Base-by-base conservation (phyloP, 2,113 vertebrate genomes). In the Sardina pilchardus region DNA sequence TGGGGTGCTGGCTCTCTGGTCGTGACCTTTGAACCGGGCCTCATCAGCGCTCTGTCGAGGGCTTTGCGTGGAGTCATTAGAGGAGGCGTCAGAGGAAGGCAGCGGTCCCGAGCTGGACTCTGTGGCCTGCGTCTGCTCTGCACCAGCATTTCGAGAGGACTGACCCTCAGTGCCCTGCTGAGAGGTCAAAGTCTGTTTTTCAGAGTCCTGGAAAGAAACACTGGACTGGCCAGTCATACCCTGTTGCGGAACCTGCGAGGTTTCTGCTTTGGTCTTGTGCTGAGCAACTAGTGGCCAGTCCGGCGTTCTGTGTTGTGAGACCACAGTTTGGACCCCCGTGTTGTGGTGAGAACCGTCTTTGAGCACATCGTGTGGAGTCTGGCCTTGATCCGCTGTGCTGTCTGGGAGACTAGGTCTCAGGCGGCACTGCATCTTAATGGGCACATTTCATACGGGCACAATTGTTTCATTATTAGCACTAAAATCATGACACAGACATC, bases 301-400 rank as follows among this genome's bases (percentile, higher is more conserved):
- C 19, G 30, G 43, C 34, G 43, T 45, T 78, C 3, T 34, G 71
- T 78, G 71, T 10, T 78, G 71, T 45, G 84, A 30, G 3, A 81
- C 47, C 36, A 36, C 45, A 85, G 24, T 85, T 81, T 85, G 80
- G 71, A 71, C 16, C 36, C 84, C 84, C 24, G 30, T 80, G 71
- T 34, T 39, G 84, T 85, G 71, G 67, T 80, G 26, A 30, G 71
- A 34, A 19, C 44, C 39, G 36, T 30, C 67, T 85, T 36, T 78
- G 14, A 75, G 81, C 8, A 36, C 86, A 0, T 81, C 45, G 6
- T 85, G 82, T 53, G 1, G 59, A 47, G 81, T 78, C 81, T 82
- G 84, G 89, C 85, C 92, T 88, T n/a, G 87, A 16, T 78, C 71
- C 71, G 14, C 90, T 71, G 90, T 93, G 89, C 92, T 92, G 90